These are phyloP conservation scores for Scotopteryx bipunctaria DNA, from an alignment of 2,888 invertebrate species.

Conservation along the genomic window DNA sequence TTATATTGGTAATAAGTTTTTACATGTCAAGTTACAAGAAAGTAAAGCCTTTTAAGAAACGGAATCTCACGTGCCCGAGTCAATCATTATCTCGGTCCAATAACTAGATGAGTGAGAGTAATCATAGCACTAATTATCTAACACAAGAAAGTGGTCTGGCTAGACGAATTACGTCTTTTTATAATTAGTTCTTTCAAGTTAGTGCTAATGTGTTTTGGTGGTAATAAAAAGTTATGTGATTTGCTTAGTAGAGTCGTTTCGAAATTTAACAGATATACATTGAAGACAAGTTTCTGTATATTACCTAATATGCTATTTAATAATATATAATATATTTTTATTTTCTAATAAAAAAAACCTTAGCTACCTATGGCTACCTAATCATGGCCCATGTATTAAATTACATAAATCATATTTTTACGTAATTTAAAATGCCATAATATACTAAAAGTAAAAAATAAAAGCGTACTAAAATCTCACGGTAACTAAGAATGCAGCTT, in stretches of 20 bases:
- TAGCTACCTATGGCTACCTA: too few relatives aligned
- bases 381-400: too few relatives aligned
- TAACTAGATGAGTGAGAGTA: conserved; percentile 13
- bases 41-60: neutral
- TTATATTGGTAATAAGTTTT: neutral
- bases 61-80: neutral
- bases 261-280: too few relatives aligned
- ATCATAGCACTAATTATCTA: conserved; percentile 9
- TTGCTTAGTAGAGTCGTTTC: neutral
- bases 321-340: too few relatives aligned
- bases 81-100: too few relatives aligned
- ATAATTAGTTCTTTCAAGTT: neutral
- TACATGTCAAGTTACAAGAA: neutral
- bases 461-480: neutral
- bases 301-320: too few relatives aligned
- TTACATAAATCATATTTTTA: too few relatives aligned
- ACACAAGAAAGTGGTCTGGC: conserved; percentile 10
- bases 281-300: too few relatives aligned
- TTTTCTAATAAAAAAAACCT: too few relatives aligned
- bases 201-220: too few relatives aligned
- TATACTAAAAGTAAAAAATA: neutral
- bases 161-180: neutral
- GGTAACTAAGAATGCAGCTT: conserved; percentile 6
- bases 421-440: too few relatives aligned
- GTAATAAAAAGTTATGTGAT: neutral